These are phyloP conservation scores for Drosophila siamana DNA, from an alignment of 2,888 invertebrate species.

Conservation along the genomic window DNA sequence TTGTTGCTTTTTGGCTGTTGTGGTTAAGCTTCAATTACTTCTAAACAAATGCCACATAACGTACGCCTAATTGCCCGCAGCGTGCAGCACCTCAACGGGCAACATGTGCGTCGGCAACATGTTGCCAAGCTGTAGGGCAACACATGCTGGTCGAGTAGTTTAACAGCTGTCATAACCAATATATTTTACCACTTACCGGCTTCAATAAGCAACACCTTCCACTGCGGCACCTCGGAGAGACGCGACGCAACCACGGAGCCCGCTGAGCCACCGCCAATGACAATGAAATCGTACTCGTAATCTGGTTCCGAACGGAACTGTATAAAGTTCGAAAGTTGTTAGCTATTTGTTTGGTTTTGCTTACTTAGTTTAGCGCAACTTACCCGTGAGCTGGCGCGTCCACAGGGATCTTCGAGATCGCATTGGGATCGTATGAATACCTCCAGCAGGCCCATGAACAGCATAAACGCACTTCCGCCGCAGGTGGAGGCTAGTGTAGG, in stretches of 20 bases:
- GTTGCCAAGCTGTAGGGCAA: conserved; percentile 31
- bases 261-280: conserved; percentile 85
- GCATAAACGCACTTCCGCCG: conserved; percentile 94
- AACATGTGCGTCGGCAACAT: conserved; percentile 46
- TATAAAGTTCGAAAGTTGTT: conserved; percentile 12
- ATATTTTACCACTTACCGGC: conserved; percentile 82
- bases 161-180: conserved; percentile 35
- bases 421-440: conserved; percentile 94
- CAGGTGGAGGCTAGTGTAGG: conserved; percentile 94
- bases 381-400: conserved; percentile 88
- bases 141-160: conserved; percentile 7
- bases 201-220: conserved; percentile 85
- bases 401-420: conserved; percentile 94
- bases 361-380: conserved; percentile 31
- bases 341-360: not conserved
- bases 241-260: conserved; percentile 85
- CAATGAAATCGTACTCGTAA: conserved; percentile 85
- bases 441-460: conserved; percentile 95
- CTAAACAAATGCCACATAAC: conserved; percentile 77
- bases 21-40: conserved; percentile 77
- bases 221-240: conserved; percentile 85
- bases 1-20: conserved; percentile 41
- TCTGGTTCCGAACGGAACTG: conserved; percentile 85
- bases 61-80: conserved; percentile 69
- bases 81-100: conserved; percentile 23